Conservation (phyloP, 2,797 vertebrate genomes). For the Aphelocoma californica region DNA sequence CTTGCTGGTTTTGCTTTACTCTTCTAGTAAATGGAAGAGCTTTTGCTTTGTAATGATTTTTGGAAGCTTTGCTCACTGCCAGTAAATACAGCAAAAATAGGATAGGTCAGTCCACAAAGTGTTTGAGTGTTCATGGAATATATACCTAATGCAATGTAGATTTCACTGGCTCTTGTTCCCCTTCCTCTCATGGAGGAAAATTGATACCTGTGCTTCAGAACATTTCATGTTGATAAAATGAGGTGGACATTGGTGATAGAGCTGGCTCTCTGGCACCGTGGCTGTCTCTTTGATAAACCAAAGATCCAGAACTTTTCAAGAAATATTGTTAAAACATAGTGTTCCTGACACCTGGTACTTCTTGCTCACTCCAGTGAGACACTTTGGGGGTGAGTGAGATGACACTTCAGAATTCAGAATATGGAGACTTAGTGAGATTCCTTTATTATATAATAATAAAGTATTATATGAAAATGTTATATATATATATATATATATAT, state of each 20-base stretch:
- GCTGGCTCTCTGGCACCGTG: neutral
- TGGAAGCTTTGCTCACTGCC: neutral
- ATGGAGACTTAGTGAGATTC: neutral
- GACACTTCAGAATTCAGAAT: neutral
- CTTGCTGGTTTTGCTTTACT: neutral
- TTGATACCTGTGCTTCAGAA: neutral
- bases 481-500: too few relatives aligned
- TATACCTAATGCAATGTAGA: neutral
- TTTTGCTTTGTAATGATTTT: conserved; percentile 5
- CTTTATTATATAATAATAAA: neutral
- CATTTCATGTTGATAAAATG: neutral
- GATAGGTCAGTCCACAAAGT: neutral
- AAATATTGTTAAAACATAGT: neutral
- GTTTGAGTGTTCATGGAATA: neutral
- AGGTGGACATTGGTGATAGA: neutral
- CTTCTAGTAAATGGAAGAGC: neutral
- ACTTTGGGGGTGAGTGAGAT: neutral
- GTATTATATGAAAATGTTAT: too few relatives aligned
- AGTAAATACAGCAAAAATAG: neutral
- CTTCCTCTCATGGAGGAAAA: neutral
- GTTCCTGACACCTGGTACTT: neutral
- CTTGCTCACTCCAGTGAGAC: neutral
- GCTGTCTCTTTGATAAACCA: neutral
- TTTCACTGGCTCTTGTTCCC: neutral
- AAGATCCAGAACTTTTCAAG: neutral